These are phyloP conservation scores for Delia radicum DNA, from an alignment of 1,140 invertebrate genomes.

Conservation along the genomic window DNA sequence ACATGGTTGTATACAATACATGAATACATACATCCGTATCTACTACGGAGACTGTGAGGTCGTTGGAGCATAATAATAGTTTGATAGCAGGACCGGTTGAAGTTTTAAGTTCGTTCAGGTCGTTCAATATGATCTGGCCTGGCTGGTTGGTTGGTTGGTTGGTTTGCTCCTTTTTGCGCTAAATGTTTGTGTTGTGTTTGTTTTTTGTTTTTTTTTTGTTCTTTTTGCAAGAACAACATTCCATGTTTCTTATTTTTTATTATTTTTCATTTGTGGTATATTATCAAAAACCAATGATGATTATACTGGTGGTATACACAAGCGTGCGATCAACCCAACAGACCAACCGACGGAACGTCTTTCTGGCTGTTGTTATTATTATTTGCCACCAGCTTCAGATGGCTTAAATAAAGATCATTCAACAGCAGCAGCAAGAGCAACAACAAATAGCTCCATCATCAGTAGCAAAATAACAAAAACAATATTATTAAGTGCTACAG, in stretches of 20 bases:
- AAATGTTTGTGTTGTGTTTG: not conserved
- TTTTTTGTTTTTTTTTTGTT: not conserved
- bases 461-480: not conserved
- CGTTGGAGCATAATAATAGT: constrained; percentile 18
- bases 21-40: no score
- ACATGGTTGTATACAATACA: not conserved
- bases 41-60: no score
- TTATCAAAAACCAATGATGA: constrained; percentile 1
- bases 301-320: not conserved
- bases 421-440: not conserved
- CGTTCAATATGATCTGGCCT: not conserved
- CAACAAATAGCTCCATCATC: not conserved
- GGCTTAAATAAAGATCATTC: constrained; percentile 11
- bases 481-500: constrained; percentile 15
- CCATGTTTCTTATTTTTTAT: not conserved
- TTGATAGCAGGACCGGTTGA: constrained; percentile 26
- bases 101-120: constrained; percentile 26
- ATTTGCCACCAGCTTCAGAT: not conserved
- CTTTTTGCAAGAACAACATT: constrained; percentile 1
- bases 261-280: not conserved
- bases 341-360: not conserved
- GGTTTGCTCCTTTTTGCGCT: not conserved
- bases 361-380: constrained; percentile 15
- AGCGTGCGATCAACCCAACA: not conserved
- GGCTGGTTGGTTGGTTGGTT: no score